These are phyloP conservation scores for Catagonus wagneri DNA, from an alignment of 2,113 vertebrate species.

Conservation along the genomic window DNA sequence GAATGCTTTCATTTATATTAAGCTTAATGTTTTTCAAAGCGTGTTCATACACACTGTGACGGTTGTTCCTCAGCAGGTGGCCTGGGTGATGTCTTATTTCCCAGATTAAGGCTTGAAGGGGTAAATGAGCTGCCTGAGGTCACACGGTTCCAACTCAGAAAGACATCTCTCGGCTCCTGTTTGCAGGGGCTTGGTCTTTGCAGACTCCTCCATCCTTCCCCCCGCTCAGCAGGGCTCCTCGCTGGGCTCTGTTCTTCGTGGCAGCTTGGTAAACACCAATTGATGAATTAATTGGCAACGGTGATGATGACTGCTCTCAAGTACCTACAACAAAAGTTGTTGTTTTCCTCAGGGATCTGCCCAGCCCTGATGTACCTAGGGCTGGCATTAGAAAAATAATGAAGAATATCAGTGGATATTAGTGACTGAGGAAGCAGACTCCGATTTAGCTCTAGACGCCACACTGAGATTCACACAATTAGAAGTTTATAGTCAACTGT, in stretches of 20 bases:
- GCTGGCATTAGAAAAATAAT: slow-evolving; percentile 80
- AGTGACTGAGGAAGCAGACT: slow-evolving; percentile 79
- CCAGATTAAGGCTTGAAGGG: not conserved
- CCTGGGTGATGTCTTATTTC: not conserved
- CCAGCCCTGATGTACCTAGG: slow-evolving; percentile 62
- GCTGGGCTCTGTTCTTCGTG: slow-evolving; percentile 30
- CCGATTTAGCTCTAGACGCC: slow-evolving; percentile 83
- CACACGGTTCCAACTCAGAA: not conserved
- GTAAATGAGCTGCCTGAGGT: not conserved
- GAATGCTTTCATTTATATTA: slow-evolving; percentile 8
- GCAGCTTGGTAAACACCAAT: slow-evolving; percentile 73
- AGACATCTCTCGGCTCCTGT: not conserved
- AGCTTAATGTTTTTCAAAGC: slow-evolving; percentile 19
- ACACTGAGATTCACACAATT: slow-evolving; percentile 86
- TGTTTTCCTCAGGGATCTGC: slow-evolving; percentile 79
- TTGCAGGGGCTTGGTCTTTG: not conserved
- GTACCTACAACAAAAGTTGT: slow-evolving; percentile 77
- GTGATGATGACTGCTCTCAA: slow-evolving; percentile 71
- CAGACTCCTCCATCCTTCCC: not conserved
- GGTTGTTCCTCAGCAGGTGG: not conserved
- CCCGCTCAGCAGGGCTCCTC: slow-evolving; percentile 31
- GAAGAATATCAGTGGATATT: slow-evolving; percentile 78
- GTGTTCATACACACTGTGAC: not conserved
- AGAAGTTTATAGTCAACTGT: slow-evolving; percentile 87
- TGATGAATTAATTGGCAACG: slow-evolving; percentile 81